Percentiles rank a stretch among this genome's conserved stretches.
Conservation (phyloP, 2,888 invertebrate genomes). For the Phymatocera aterrima region DNA sequence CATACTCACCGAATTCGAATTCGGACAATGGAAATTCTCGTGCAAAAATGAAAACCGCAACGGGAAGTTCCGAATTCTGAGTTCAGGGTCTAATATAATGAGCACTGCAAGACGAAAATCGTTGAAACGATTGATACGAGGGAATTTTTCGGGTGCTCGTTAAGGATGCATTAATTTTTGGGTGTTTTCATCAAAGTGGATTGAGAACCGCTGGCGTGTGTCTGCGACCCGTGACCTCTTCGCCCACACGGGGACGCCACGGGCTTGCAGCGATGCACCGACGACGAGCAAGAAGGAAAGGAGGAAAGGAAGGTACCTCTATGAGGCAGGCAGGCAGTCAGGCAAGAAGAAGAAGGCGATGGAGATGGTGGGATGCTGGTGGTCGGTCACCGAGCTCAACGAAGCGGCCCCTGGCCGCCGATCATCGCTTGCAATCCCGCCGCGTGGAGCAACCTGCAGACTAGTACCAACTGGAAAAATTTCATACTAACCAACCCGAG, state of each 20-base stretch:
- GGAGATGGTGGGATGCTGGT: constrained; percentile 48
- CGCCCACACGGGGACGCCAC: constrained; percentile 72
- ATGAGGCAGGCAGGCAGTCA: constrained; percentile 54
- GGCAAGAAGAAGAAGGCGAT: constrained; percentile 52
- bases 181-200: constrained; percentile 20
- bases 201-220: constrained; percentile 69
- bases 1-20: too few species aligned
- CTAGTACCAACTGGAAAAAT: constrained; percentile 69
- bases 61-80: too few species aligned
- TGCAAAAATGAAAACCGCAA: too few species aligned
- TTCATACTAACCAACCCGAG: constrained; percentile 22
- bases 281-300: constrained; percentile 43
- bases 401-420: constrained; percentile 59
- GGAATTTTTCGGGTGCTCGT: too few species aligned
- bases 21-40: too few species aligned
- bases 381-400: constrained; percentile 67
- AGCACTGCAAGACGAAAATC: too few species aligned
- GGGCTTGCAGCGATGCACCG: constrained; percentile 59
- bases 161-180: too few species aligned
- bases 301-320: too few species aligned
- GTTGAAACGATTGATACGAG: too few species aligned
- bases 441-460: constrained; percentile 66
- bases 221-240: constrained; percentile 72
- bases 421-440: constrained; percentile 39
- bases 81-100: too few species aligned